Conservation (phyloP, 1,140 invertebrate genomes). For the Monochamus saltuarius region DNA sequence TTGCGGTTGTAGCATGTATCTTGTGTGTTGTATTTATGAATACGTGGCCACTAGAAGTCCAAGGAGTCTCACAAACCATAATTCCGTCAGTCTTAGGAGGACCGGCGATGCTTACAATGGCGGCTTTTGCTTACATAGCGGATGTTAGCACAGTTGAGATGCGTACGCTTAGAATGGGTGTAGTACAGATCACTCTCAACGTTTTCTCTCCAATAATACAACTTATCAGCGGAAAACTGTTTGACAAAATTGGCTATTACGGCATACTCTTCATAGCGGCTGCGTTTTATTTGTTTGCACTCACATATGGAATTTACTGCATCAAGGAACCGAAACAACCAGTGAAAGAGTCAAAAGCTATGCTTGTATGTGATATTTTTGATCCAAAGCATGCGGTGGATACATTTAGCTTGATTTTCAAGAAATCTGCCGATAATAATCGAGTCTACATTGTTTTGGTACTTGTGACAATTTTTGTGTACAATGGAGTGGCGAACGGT, state of each 20-base stretch:
- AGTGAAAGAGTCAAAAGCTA: constrained; percentile 25
- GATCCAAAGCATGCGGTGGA: constrained; percentile 45
- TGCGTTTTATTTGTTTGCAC: constrained; percentile 32
- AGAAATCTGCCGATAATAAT: constrained; percentile 37
- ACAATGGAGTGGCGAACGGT: constrained; percentile 35
- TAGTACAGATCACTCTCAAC: constrained; percentile 58
- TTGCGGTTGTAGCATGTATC: constrained; percentile 54
- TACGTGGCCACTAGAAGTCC: constrained; percentile 56
- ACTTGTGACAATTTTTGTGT: constrained; percentile 38
- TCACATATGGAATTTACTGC: constrained; percentile 44
- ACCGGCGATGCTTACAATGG: constrained; percentile 57
- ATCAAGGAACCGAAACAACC: constrained; percentile 44
- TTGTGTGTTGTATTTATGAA: constrained; percentile 57
- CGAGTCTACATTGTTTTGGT: constrained; percentile 36
- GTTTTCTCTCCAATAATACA: constrained; percentile 33
- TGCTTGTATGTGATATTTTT: constrained; percentile 43
- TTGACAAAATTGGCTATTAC: constrained; percentile 40
- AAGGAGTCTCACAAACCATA: constrained; percentile 57
- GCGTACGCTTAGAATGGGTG: constrained; percentile 58
- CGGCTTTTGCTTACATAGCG: constrained; percentile 61
- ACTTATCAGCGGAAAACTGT: constrained; percentile 45
- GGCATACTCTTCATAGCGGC: constrained; percentile 39
- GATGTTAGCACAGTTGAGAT: constrained; percentile 58
- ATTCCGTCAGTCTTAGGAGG: constrained; percentile 59
- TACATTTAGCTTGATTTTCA: constrained; percentile 43